A percentile compares a stretch with the other conserved stretches of the same genome.
Evolutionary conservation across 1,140 invertebrate genomes (phyloP).

Genomic region (Zaprionus vittiger): DNA sequence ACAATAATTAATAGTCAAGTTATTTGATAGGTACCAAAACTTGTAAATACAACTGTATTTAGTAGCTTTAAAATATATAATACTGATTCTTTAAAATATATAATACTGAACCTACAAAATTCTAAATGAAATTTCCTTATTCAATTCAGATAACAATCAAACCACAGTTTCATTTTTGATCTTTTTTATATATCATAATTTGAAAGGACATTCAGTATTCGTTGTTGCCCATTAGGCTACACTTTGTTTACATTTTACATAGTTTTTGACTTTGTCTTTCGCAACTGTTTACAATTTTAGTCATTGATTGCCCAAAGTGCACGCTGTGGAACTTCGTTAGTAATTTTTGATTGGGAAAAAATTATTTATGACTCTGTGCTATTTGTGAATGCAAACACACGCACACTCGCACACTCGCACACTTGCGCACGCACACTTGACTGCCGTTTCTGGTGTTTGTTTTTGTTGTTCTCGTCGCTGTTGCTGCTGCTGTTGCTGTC

Average conservation of each 20-base stretch:
- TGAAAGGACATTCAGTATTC: constrained; percentile 10
- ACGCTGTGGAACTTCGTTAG: constrained; percentile 62
- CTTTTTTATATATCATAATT: too few relatives aligned
- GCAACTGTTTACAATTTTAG: constrained; percentile 67
- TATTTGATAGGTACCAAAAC: too few relatives aligned
- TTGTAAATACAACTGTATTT: too few relatives aligned
- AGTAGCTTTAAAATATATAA: too few relatives aligned
- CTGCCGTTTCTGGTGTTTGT: constrained; percentile 32
- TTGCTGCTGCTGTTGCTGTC: constrained; percentile 16
- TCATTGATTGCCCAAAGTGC: constrained; percentile 74
- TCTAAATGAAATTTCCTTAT: too few relatives aligned
- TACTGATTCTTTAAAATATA: too few relatives aligned
- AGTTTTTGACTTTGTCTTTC: constrained; percentile 49
- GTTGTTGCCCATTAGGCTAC: neutral
- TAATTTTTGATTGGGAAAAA: constrained; percentile 79
- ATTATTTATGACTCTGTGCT: constrained; percentile 77
- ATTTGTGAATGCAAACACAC: constrained; percentile 76
- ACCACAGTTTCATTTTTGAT: too few relatives aligned
- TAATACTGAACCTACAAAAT: too few relatives aligned
- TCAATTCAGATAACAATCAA: too few relatives aligned
- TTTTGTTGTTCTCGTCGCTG: constrained; percentile 39
- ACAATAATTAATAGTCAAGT: too few relatives aligned
- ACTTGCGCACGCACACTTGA: constrained; percentile 39
- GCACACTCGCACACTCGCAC: constrained; percentile 51
- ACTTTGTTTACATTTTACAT: constrained; percentile 28